phyloP scores from a whole-genome alignment of 2,888 invertebrate species.

The Perithous albicinctus region DNA sequence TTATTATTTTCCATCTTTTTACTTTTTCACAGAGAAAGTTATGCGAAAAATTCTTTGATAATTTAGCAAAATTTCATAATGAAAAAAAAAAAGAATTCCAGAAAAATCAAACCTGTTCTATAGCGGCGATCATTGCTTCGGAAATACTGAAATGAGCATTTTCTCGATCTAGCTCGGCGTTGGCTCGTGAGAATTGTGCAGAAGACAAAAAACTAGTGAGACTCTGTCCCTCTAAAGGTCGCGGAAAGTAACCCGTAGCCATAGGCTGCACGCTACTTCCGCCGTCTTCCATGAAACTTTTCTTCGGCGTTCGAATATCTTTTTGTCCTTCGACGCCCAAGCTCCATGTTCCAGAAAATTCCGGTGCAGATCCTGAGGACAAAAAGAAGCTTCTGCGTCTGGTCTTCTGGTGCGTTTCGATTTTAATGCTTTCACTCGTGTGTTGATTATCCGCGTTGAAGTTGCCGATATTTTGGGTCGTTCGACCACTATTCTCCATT shows the following conservation, averaged over 20 bases:
- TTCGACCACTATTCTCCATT: slow-evolving; percentile 30
- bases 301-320: slow-evolving; percentile 85
- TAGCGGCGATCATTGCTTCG: slow-evolving; percentile 93
- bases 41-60: no score
- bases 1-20: no score
- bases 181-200: slow-evolving; percentile 89
- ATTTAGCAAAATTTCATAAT: no score
- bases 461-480: not conserved
- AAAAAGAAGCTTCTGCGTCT: slow-evolving; percentile 73
- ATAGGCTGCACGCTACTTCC: slow-evolving; percentile 87
- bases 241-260: slow-evolving; percentile 88
- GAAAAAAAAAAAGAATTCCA: not conserved
- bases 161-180: slow-evolving; percentile 93
- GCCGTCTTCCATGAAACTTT: slow-evolving; percentile 87
- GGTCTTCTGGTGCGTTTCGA: slow-evolving; percentile 61
- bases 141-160: slow-evolving; percentile 95
- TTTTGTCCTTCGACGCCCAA: slow-evolving; percentile 85
- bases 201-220: slow-evolving; percentile 90
- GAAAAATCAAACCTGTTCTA: slow-evolving; percentile 87
- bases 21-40: no score
- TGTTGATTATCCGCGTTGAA: slow-evolving; percentile 31
- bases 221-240: slow-evolving; percentile 89
- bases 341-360: slow-evolving; percentile 78
- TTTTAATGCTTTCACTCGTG: slow-evolving; percentile 65
- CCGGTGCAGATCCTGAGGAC: slow-evolving; percentile 77